A percentile compares a stretch with the other conserved stretches of the same genome.
These are phyloP conservation scores for Danaus chrysippus DNA, from an alignment of 2,888 invertebrate species.

Conservation along the genomic window DNA sequence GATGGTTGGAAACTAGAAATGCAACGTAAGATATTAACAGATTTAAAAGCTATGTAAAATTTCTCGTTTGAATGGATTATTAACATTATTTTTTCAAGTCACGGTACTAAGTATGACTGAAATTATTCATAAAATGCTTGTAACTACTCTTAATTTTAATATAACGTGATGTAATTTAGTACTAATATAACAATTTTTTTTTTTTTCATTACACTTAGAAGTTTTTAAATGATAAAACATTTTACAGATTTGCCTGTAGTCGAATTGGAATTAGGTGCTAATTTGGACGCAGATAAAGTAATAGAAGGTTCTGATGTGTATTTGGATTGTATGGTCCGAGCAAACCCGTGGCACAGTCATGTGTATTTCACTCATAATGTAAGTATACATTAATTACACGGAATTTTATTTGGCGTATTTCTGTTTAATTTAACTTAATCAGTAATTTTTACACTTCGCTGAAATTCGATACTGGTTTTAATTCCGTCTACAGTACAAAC, in stretches of 20 bases:
- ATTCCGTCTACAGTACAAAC: too few relatives aligned
- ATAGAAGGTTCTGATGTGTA: constrained; percentile 90
- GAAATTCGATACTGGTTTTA: too few relatives aligned
- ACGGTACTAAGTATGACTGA: too few relatives aligned
- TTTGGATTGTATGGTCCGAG: constrained; percentile 88
- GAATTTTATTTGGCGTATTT: not conserved
- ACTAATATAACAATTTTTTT: too few relatives aligned
- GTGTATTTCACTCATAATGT: constrained; percentile 85
- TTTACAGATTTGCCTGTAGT: constrained; percentile 85
- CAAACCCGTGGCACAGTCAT: constrained; percentile 86
- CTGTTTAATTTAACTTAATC: not conserved
- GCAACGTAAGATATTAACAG: constrained; percentile 74
- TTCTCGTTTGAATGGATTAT: not conserved
- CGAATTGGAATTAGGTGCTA: constrained; percentile 85
- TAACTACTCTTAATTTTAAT: too few relatives aligned
- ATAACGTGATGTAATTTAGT: too few relatives aligned
- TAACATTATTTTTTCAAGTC: too few relatives aligned
- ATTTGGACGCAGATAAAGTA: constrained; percentile 84
- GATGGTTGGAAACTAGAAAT: constrained; percentile 84
- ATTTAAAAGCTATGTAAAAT: not conserved
- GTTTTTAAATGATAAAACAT: not conserved
- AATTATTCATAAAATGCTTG: too few relatives aligned
- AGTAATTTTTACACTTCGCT: not conserved
- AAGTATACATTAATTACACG: constrained; percentile 41
- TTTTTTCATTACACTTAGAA: too few relatives aligned